Percentiles rank a stretch among this genome's conserved stretches.
phyloP scores from a whole-genome alignment of 2,113 vertebrate genomes.

The Collichthys lucidus region DNA sequence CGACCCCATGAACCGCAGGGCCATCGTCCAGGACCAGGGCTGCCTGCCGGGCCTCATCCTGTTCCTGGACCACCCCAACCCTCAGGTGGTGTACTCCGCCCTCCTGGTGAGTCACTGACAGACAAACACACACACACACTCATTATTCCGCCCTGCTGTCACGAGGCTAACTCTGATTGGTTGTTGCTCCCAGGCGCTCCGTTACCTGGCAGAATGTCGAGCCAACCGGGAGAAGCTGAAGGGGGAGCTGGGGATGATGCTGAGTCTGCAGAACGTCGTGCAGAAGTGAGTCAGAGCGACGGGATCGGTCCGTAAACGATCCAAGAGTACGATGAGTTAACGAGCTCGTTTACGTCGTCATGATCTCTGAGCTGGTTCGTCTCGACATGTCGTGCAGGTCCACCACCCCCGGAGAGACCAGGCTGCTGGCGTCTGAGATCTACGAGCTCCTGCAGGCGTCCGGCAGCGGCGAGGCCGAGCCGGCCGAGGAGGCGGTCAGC shows the following conservation, averaged over 20 bases:
- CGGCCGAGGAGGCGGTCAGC: constrained; percentile 83
- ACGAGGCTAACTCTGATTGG: constrained; percentile 22
- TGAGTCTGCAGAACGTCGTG: constrained; percentile 92
- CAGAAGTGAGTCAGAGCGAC: constrained; percentile 88
- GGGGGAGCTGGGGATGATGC: constrained; percentile 93
- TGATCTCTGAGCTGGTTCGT: neutral
- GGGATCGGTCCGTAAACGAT: no score
- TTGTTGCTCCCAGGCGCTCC: constrained; percentile 84
- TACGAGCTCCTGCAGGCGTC: constrained; percentile 91
- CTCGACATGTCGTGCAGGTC: constrained; percentile 19
- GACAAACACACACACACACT: no score
- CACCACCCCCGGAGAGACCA: constrained; percentile 93
- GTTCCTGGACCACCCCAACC: constrained; percentile 92
- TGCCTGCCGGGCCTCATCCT: constrained; percentile 95
- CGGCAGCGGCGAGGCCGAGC: constrained; percentile 76
- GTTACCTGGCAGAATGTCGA: constrained; percentile 93
- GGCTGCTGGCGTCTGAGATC: constrained; percentile 91
- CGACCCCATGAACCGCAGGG: constrained; percentile 92
- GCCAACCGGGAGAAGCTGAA: constrained; percentile 93
- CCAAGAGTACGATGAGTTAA: no score
- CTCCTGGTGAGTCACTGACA: constrained; percentile 87
- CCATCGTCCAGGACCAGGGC: constrained; percentile 95
- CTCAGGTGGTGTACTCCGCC: constrained; percentile 93
- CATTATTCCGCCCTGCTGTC: neutral
- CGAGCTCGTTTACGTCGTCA: no score